Evolutionary conservation across 2,888 invertebrate species (phyloP).

Genomic region (Fabriciana adippe): DNA sequence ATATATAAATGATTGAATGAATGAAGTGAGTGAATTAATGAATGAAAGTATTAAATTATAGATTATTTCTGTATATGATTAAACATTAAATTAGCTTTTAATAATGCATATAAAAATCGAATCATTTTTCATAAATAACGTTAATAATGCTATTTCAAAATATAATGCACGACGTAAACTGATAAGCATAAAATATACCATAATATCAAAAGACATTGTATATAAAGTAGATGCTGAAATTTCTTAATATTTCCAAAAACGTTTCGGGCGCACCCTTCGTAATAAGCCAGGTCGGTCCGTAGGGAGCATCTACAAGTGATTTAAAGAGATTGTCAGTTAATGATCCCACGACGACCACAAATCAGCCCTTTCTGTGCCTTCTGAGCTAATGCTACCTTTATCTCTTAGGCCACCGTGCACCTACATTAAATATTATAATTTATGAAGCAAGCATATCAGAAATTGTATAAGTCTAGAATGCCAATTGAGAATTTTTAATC

Average conservation of each 20-base stretch:
- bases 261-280: constrained; percentile 60
- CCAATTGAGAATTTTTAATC: constrained; percentile 34
- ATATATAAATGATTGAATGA: no score
- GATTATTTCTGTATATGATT: no score
- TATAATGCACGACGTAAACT: constrained; percentile 7
- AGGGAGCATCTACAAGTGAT: constrained; percentile 74
- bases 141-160: background rate
- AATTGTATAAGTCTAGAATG: constrained; percentile 10
- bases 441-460: constrained; percentile 32
- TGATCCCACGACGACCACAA: constrained; percentile 69
- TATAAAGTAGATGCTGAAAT: constrained; percentile 54
- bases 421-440: constrained; percentile 44
- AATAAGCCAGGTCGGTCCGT: constrained; percentile 64
- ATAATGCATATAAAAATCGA: background rate
- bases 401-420: constrained; percentile 45
- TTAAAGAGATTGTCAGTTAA: constrained; percentile 79
- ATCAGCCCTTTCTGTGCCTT: constrained; percentile 66
- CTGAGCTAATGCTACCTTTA: constrained; percentile 54
- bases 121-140: constrained; percentile 4
- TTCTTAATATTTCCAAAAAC: constrained; percentile 63
- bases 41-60: no score
- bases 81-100: no score
- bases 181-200: constrained; percentile 27
- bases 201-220: constrained; percentile 39
- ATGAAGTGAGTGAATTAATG: no score